These are phyloP conservation scores for Diploscapter pachys DNA, from an alignment of 1,140 invertebrate species.

Conservation along the genomic window DNA sequence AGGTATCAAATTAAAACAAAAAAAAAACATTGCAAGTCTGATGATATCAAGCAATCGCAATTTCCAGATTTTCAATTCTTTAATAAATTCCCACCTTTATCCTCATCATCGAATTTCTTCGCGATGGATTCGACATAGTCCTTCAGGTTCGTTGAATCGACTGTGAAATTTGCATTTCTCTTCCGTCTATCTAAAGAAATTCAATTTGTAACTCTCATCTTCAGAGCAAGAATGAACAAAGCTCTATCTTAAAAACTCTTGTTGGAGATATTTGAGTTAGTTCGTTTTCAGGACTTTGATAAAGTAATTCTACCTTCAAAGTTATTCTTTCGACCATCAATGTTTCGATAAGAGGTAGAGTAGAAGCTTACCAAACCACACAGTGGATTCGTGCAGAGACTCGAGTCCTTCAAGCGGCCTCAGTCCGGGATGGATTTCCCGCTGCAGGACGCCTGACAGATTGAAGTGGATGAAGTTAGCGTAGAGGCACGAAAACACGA, in stretches of 20 bases:
- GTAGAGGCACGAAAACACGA: not conserved
- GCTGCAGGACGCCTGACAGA: conserved; percentile 22
- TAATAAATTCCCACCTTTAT: too few relatives aligned
- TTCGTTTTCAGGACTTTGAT: conserved; percentile 5
- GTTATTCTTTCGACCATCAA: conserved; percentile 4
- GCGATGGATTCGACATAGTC: too few relatives aligned
- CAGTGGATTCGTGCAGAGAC: conserved; percentile 27
- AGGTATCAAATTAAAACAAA: too few relatives aligned
- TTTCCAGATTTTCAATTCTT: too few relatives aligned
- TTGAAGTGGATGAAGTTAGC: conserved; percentile 36
- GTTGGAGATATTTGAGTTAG: too few relatives aligned
- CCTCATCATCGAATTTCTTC: too few relatives aligned
- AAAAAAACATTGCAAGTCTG: too few relatives aligned
- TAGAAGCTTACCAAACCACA: conserved; percentile 1
- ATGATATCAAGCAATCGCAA: too few relatives aligned
- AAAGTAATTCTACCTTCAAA: conserved; percentile 10
- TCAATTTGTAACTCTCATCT: not conserved
- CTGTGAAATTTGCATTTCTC: conserved; percentile 21
- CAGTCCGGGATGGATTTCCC: conserved; percentile 9
- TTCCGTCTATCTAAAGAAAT: conserved; percentile 10
- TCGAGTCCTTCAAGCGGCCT: conserved; percentile 22
- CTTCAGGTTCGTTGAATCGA: too few relatives aligned
- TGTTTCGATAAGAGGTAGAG: not conserved
- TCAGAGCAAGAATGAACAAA: not conserved
- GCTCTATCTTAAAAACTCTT: not conserved